phyloP scores from a whole-genome alignment of 2,797 vertebrate genomes.

The Artibeus lituratus region DNA sequence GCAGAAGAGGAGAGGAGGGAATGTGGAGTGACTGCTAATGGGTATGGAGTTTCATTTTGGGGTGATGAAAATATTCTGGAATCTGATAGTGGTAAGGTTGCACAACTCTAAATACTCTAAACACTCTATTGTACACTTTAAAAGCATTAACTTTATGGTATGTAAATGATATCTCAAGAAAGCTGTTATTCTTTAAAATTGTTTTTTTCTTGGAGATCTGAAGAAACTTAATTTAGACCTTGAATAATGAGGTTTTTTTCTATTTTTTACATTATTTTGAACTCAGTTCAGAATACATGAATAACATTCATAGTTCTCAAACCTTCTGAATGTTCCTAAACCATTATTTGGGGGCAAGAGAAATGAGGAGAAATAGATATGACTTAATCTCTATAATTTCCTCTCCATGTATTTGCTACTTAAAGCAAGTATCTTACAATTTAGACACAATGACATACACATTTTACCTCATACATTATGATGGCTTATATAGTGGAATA shows the following conservation, averaged over 20 bases:
- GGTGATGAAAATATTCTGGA: background rate
- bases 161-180: background rate
- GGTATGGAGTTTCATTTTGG: background rate
- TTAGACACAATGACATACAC: background rate
- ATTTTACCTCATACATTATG: background rate
- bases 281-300: background rate
- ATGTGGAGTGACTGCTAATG: background rate
- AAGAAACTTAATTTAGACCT: background rate
- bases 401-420: background rate
- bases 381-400: background rate
- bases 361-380: background rate
- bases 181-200: background rate
- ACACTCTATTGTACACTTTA: background rate
- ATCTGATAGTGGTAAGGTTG: background rate
- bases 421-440: background rate
- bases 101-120: background rate
- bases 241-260: background rate
- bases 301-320: background rate
- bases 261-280: background rate
- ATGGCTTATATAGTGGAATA: background rate
- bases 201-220: background rate
- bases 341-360: background rate
- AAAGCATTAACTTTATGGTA: background rate
- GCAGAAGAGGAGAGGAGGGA: background rate
- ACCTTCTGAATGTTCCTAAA: background rate